Evolutionary conservation across 2,888 invertebrate species (phyloP).

Genomic region (Leptinotarsa tumamoca): DNA sequence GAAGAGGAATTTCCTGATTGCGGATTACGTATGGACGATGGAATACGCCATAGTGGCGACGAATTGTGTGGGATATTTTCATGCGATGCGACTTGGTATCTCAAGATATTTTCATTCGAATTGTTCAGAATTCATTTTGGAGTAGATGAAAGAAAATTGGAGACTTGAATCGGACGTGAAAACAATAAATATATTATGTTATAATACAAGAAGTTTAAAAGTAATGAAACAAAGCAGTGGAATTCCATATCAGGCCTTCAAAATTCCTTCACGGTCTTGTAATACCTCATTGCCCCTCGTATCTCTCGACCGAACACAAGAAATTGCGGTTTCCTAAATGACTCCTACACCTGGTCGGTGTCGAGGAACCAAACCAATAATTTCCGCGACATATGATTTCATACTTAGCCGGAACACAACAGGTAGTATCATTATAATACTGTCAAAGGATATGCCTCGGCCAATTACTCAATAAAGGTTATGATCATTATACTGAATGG

Average conservation of each 20-base stretch:
- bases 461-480: slow-evolving; percentile 54
- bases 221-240: too few relatives aligned
- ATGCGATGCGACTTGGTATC: too few relatives aligned
- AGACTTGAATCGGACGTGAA: too few relatives aligned
- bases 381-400: slow-evolving; percentile 41
- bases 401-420: slow-evolving; percentile 35
- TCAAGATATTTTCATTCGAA: too few relatives aligned
- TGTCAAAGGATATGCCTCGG: slow-evolving; percentile 48
- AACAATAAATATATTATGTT: too few relatives aligned
- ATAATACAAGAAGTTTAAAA: too few relatives aligned
- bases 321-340: slow-evolving; percentile 16
- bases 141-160: too few relatives aligned
- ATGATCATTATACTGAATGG: slow-evolving; percentile 47
- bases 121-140: too few relatives aligned
- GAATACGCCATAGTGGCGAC: too few relatives aligned
- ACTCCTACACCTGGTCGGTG: slow-evolving; percentile 19
- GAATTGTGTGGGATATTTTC: too few relatives aligned
- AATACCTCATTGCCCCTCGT: neutral
- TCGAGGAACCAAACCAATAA: slow-evolving; percentile 27
- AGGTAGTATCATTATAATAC: slow-evolving; percentile 44
- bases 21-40: neutral
- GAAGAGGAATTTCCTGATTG: slow-evolving; percentile 19
- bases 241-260: neutral
- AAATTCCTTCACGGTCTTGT: neutral
- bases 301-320: slow-evolving; percentile 1